A percentile compares a stretch with the other conserved stretches of the same genome.
These are phyloP conservation scores for Austrolebias charrua DNA, from an alignment of 2,797 vertebrate genomes.

Conservation along the genomic window DNA sequence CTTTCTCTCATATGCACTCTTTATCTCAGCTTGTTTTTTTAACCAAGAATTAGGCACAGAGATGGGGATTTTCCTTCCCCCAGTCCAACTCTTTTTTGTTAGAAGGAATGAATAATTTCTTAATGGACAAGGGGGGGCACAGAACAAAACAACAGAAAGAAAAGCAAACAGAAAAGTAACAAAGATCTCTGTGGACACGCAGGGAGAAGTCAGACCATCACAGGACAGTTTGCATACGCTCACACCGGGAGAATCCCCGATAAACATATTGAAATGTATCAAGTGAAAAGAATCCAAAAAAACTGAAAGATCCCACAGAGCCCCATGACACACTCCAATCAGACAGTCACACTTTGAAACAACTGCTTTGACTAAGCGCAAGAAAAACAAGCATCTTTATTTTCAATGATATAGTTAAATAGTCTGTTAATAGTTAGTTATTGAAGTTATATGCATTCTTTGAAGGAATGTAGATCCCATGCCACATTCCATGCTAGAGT, in stretches of 20 bases:
- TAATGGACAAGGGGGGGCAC: conserved; percentile 43
- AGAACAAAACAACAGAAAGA: conserved; percentile 54
- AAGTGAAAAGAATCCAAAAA: conserved; percentile 26
- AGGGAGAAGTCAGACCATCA: conserved; percentile 57
- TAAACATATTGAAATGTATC: conserved; percentile 25
- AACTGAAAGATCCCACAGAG: neutral
- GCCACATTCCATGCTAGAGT: too few relatives aligned
- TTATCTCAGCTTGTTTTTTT: conserved; percentile 55
- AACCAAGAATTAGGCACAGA: conserved; percentile 61
- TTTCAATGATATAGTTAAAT: neutral
- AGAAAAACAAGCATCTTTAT: too few relatives aligned
- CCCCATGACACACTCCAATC: neutral
- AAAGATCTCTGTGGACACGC: conserved; percentile 67
- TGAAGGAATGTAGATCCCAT: too few relatives aligned
- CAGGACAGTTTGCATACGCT: conserved; percentile 46
- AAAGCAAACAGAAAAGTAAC: conserved; percentile 54
- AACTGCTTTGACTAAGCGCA: too few relatives aligned
- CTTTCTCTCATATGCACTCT: conserved; percentile 39
- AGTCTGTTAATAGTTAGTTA: too few relatives aligned
- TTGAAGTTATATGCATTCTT: too few relatives aligned
- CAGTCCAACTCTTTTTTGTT: conserved; percentile 46
- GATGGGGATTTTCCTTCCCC: conserved; percentile 43
- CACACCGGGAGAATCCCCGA: conserved; percentile 16
- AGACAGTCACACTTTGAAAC: too few relatives aligned
- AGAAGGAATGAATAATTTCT: conserved; percentile 68